phyloP scores from a whole-genome alignment of 2,113 vertebrate genomes.

The Mastomys natalensis region DNA sequence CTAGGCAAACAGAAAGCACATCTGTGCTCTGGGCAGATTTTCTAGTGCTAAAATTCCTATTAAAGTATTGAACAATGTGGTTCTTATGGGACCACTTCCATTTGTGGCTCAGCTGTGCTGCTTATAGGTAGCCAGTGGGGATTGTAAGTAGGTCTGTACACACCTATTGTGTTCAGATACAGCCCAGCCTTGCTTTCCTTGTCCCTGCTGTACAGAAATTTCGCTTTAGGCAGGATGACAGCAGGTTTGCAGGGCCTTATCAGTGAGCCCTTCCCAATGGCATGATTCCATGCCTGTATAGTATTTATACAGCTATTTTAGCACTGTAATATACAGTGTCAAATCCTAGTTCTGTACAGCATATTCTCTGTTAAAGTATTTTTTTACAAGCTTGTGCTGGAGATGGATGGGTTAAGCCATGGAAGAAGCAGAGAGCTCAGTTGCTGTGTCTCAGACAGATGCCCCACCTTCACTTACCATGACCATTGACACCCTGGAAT shows the following conservation, averaged over 20 bases:
- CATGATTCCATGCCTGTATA: conserved; percentile 86
- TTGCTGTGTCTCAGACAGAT: neutral
- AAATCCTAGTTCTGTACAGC: conserved; percentile 80
- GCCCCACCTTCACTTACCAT: neutral
- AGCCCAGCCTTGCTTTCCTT: neutral
- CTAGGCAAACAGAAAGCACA: neutral
- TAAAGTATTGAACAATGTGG: conserved; percentile 13
- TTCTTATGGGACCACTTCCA: neutral
- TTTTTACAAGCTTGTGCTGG: conserved; percentile 87
- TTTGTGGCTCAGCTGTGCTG: neutral
- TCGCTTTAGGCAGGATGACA: conserved; percentile 52
- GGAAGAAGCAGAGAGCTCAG: neutral
- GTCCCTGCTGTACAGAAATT: conserved; percentile 1
- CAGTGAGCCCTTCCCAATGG: conserved; percentile 76
- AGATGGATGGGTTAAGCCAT: conserved; percentile 73
- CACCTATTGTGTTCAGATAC: neutral
- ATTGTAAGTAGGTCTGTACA: neutral
- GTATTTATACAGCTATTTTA: conserved; percentile 90
- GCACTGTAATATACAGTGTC: conserved; percentile 80
- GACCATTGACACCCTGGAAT: neutral
- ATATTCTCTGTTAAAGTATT: conserved; percentile 88
- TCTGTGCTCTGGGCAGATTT: neutral
- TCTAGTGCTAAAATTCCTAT: conserved; percentile 47
- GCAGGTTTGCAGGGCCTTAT: neutral
- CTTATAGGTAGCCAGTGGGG: neutral